Evolutionary conservation across 2,888 invertebrate genomes (phyloP), one percentile per base, ranked within the genome.

Genomic region (Athetis lepigone): DNA sequence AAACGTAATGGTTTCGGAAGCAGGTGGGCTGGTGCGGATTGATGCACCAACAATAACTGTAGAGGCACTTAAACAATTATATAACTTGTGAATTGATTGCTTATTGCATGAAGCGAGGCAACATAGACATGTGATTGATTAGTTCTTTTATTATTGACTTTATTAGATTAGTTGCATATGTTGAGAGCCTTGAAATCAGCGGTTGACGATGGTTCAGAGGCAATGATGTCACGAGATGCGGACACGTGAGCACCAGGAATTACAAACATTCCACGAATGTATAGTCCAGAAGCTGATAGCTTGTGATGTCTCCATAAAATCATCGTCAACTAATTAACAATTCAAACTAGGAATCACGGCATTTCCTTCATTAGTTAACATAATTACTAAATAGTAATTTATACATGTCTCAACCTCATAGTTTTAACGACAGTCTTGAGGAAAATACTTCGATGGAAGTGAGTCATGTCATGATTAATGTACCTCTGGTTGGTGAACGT

Each of bases 211-310:
- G 63, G 74, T 78, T 80, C 75, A 73, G 64, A 55, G 43, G 65
- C 49, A 74, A 57, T 84, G 82, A 83, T 80, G 86, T 87, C 87
- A 88, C 83, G 79, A 83, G 77, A 83, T 71, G 58, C 54, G 40
- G 63, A 81, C 86, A 88, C 83, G 85, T 86, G 86, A 86, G 63
- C 54, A 57, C 27, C 61, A 56, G 66, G 73, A 71, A 59, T 65
- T 61, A 52, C 74, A 74, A 63, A 61, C 54, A 72, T 51, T 60
- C 49, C 55, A 51, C 25, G 33, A 50, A 59, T 36, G 16, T 60
- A 11, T 3, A 68, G 62, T 11, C 47, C 21, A 8, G 43, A 39
- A 70, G 58, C 43, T 54, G 23, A 49, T 19, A 36, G 42, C 27
- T 37, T n/a, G 9, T 18, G n/a, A 59, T 29, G 19, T 50, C 29